A percentile compares a stretch with the other conserved stretches of the same genome.
Conservation (phyloP, 1,140 invertebrate species). For the Drosophila subpulchrella region DNA sequence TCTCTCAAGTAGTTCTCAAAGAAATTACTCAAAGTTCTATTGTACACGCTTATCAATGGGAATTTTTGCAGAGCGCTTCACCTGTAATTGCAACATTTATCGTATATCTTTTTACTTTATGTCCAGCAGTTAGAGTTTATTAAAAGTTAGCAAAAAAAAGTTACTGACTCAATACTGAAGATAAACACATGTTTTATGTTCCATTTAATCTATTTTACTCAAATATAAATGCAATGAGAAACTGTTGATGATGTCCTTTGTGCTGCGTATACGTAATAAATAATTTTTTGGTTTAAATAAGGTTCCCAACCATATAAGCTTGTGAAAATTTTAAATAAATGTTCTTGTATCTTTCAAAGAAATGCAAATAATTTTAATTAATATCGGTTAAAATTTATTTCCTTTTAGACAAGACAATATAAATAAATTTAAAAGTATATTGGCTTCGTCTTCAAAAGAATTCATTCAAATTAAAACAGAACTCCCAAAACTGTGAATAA, state of each 20-base stretch:
- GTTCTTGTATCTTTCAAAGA: no score
- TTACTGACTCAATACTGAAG: no score
- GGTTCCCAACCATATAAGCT: no score
- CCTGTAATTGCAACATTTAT: slow-evolving; percentile 2
- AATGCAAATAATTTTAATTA: no score
- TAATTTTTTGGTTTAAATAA: no score
- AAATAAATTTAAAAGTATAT: background rate
- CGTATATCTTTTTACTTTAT: background rate
- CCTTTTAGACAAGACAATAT: background rate
- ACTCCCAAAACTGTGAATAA: slow-evolving; percentile 7
- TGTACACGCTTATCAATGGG: slow-evolving; percentile 7
- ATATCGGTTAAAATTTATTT: background rate
- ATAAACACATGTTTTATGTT: no score
- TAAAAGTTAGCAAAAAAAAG: no score
- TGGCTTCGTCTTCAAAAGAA: background rate
- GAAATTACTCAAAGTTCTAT: slow-evolving; percentile 13
- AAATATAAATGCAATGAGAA: no score
- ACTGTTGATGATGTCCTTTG: no score
- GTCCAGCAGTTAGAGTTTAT: background rate
- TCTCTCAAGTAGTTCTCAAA: slow-evolving; percentile 16
- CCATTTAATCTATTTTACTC: no score
- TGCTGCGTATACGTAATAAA: no score
- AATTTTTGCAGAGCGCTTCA: slow-evolving; percentile 6
- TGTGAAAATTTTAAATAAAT: no score
- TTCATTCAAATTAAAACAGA: background rate